Evolutionary conservation across 2,888 invertebrate genomes (phyloP).

Genomic region (Alsophila aescularia): DNA sequence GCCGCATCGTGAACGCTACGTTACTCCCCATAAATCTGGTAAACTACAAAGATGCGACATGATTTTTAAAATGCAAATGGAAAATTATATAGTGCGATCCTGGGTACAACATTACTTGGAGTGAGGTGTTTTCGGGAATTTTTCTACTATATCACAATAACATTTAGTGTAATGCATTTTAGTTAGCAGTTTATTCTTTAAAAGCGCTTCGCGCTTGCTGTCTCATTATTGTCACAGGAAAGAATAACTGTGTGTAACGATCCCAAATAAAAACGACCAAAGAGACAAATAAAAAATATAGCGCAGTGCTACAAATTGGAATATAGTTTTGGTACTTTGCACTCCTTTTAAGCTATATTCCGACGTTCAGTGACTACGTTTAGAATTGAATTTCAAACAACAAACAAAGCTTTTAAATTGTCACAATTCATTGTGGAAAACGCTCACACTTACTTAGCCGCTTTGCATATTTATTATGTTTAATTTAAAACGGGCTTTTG

Average conservation of each 20-base stretch:
- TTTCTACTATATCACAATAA: conserved; percentile 47
- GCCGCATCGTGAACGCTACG: conserved; percentile 65
- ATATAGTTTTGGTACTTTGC: conserved; percentile 46
- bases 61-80: conserved; percentile 45
- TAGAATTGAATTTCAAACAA: conserved; percentile 66
- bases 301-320: conserved; percentile 39
- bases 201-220: conserved; percentile 57
- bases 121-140: conserved; percentile 36
- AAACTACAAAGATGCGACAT: conserved; percentile 37
- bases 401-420: conserved; percentile 70
- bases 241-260: conserved; percentile 50
- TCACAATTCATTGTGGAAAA: conserved; percentile 68
- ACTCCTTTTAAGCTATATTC: conserved; percentile 54
- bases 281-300: conserved; percentile 21
- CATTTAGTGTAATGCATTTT: conserved; percentile 56
- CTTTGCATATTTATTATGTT: conserved; percentile 60
- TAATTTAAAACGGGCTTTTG: conserved; percentile 51
- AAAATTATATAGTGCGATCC: conserved; percentile 32
- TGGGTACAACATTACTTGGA: conserved; percentile 13
- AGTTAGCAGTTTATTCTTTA: conserved; percentile 48
- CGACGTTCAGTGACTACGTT: conserved; percentile 53
- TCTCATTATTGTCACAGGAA: conserved; percentile 62
- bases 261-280: conserved; percentile 46
- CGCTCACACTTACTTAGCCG: conserved; percentile 57
- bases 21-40: conserved; percentile 49